These are phyloP conservation scores for Euzetes globulus DNA, from an alignment of 2,888 invertebrate genomes.

Conservation along the genomic window DNA sequence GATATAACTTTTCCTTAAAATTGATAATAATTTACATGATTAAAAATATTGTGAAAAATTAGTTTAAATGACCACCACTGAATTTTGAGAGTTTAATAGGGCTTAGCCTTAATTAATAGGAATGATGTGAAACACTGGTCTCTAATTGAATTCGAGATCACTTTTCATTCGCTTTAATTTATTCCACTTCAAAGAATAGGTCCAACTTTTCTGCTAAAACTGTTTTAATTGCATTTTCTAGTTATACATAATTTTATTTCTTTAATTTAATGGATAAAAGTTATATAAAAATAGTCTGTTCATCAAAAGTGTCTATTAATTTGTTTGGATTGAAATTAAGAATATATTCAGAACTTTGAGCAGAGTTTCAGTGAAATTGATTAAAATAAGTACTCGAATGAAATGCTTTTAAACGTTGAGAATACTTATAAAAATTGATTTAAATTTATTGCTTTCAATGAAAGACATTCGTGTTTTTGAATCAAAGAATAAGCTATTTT, in stretches of 20 bases:
- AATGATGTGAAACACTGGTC: constrained; percentile 14
- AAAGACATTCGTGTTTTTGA: too few species aligned
- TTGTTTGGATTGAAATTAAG: neutral
- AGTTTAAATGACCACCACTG: neutral
- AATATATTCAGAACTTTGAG: neutral
- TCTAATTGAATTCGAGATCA: neutral
- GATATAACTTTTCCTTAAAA: too few species aligned
- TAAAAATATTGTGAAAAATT: too few species aligned
- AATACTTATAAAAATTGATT: too few species aligned
- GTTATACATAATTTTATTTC: neutral
- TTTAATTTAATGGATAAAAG: neutral
- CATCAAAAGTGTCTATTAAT: neutral
- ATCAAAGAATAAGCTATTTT: too few species aligned
- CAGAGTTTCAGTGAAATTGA: neutral
- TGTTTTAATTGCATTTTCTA: neutral
- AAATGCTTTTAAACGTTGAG: too few species aligned
- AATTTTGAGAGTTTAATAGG: neutral
- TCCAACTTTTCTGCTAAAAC: neutral
- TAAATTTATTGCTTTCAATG: too few species aligned
- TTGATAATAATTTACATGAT: too few species aligned
- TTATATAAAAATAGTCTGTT: neutral
- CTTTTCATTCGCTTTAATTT: neutral
- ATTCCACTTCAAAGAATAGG: neutral
- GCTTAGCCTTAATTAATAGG: neutral
- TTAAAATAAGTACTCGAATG: neutral